Evolutionary conservation across 2,113 vertebrate species (phyloP), one percentile per base, ranked within the genome.

Genomic region (Phoxinus phoxinus): DNA sequence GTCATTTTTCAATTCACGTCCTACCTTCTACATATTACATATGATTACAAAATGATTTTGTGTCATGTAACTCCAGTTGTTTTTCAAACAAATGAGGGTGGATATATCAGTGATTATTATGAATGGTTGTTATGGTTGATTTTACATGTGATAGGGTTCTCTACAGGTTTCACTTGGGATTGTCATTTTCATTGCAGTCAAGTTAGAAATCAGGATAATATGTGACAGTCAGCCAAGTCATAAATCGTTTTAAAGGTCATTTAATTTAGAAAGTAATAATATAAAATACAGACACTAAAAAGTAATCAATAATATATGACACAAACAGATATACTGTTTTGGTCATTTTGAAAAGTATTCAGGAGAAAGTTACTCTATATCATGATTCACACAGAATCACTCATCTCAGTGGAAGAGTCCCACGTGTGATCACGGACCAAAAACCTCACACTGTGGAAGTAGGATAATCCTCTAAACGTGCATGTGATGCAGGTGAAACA

Each of bases 1-100:
- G 48, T 83, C 30, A 83, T 72, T 83, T 83, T 72, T 83, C 81
- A 72, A 56, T 71, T 58, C 51, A 58, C 10, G 37, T 53, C 21
- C 25, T 48, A 51, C 44, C n/a, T 51, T 46, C 17, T 81, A 51
- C 41, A 53, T 27, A 82, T 82, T 48, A 32, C 80, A n/a, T 32
- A 15, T 19, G 23, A 79, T 79, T 35, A 32, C 25, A 32, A 63
- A 81, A 71, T 41, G 21, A n/a, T 41, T 65, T 19, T 30, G 37
- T 80, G 19, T 79, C 25, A 59, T 25, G 10, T n/a, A 71, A 41
- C 35, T 46, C 37, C 7, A 32, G 27, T 32, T 56, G n/a, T 46
- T 48, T 48, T 81, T 30, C 35, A 63, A 46, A 1, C 21, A 46
- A 44, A 30, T 4, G 11, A 82, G 51, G 15, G 37, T 32, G 58